Conservation (phyloP, 2,888 invertebrate species). For the Cheilosia pagana region DNA sequence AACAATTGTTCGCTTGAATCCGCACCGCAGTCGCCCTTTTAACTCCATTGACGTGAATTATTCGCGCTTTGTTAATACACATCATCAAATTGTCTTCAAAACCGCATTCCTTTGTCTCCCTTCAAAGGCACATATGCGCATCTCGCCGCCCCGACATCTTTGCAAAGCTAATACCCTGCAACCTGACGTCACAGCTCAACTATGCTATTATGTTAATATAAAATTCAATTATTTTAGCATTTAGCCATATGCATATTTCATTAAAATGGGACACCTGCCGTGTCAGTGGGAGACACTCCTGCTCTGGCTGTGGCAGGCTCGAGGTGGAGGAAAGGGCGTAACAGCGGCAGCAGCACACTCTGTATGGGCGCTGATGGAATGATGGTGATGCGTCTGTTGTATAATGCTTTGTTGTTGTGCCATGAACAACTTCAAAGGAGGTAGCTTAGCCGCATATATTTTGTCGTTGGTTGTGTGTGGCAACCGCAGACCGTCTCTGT, state of each 20-base stretch:
- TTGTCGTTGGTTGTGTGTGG: slow-evolving; percentile 25
- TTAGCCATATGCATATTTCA: slow-evolving; percentile 83
- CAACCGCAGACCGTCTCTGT: slow-evolving; percentile 24
- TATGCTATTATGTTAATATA: slow-evolving; percentile 81
- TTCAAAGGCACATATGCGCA: slow-evolving; percentile 7
- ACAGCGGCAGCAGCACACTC: slow-evolving; percentile 3
- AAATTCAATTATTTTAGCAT: slow-evolving; percentile 83
- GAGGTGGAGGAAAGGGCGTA: not conserved
- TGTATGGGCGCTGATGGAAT: not conserved
- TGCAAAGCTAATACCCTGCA: slow-evolving; percentile 34
- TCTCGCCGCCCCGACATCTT: slow-evolving; percentile 15
- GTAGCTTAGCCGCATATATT: slow-evolving; percentile 32
- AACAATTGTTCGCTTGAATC: too few relatives aligned
- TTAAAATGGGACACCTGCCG: slow-evolving; percentile 82
- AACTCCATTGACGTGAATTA: too few relatives aligned
- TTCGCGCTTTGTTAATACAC: too few relatives aligned
- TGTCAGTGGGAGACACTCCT: slow-evolving; percentile 62
- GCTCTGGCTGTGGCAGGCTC: slow-evolving; percentile 1
- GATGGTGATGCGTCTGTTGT: slow-evolving; percentile 35
- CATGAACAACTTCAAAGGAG: not conserved
- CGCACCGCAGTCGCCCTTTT: too few relatives aligned
- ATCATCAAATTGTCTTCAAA: too few relatives aligned
- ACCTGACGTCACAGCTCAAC: slow-evolving; percentile 55
- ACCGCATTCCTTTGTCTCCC: slow-evolving; percentile 7
- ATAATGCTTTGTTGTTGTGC: slow-evolving; percentile 9